Evolutionary conservation across 2,113 vertebrate genomes (phyloP).

Genomic region (Oreotrochilus melanogaster): DNA sequence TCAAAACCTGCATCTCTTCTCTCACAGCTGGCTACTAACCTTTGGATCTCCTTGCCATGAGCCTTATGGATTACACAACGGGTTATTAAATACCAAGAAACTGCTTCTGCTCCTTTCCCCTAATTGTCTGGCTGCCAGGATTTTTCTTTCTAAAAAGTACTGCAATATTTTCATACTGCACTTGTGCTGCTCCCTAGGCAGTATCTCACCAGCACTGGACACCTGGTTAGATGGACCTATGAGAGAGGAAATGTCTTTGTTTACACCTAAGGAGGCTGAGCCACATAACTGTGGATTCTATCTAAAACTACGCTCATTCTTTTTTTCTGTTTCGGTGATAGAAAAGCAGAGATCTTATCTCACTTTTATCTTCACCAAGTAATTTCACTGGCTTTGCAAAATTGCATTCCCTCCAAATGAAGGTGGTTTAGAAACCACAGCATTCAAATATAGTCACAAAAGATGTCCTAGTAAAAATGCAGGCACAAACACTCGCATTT

Average conservation of each 20-base stretch:
- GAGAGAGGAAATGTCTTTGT: neutral
- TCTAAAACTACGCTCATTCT: neutral
- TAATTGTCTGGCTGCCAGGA: neutral
- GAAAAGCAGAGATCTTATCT: neutral
- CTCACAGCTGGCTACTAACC: neutral
- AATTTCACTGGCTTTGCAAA: neutral
- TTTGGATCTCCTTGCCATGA: neutral
- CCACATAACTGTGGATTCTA: neutral
- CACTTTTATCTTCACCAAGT: neutral
- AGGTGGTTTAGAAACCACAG: neutral
- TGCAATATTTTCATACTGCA: neutral
- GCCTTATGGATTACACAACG: neutral
- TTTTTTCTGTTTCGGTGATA: neutral
- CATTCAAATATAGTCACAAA: constrained; percentile 1
- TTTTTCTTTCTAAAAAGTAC: neutral
- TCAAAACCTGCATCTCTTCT: neutral
- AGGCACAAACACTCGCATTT: constrained; percentile 39
- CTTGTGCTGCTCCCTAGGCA: neutral
- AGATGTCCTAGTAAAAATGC: constrained; percentile 11
- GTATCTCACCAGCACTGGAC: neutral
- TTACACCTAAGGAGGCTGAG: neutral
- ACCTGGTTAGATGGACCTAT: neutral
- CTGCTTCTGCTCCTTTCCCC: neutral
- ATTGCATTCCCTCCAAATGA: neutral
- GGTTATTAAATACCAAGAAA: neutral